phyloP scores from a whole-genome alignment of 1,140 invertebrate species.

The Laodelphax striatellus region DNA sequence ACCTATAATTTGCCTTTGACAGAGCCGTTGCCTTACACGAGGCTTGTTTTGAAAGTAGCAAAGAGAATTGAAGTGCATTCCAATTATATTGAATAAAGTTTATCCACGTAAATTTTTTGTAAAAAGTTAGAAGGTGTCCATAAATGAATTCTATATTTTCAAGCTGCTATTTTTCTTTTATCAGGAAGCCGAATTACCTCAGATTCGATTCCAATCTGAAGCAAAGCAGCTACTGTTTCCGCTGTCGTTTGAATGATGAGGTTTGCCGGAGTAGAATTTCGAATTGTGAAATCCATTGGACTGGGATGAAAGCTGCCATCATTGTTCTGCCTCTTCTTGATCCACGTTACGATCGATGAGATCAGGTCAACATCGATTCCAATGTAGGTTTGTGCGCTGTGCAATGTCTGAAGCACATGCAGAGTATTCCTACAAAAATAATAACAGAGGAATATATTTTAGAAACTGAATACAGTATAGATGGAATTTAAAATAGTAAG shows the following conservation, averaged over 20 bases:
- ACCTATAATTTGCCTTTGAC: too few relatives aligned
- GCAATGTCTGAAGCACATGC: constrained; percentile 41
- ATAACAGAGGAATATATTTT: background rate
- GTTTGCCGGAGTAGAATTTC: constrained; percentile 29
- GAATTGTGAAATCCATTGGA: constrained; percentile 35
- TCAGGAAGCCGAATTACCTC: constrained; percentile 28
- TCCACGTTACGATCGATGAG: constrained; percentile 42
- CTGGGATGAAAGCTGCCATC: constrained; percentile 45
- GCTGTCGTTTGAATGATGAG: constrained; percentile 43
- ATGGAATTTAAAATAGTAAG: background rate
- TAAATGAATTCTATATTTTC: too few relatives aligned
- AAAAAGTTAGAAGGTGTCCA: too few relatives aligned
- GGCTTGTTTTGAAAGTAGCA: too few relatives aligned
- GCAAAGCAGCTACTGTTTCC: constrained; percentile 41
- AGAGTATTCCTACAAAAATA: constrained; percentile 34
- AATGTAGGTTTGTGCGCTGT: constrained; percentile 42
- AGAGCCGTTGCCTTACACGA: too few relatives aligned
- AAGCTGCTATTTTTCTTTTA: too few relatives aligned
- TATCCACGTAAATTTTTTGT: too few relatives aligned
- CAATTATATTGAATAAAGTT: too few relatives aligned
- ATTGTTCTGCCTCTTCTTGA: constrained; percentile 41
- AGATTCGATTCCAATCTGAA: constrained; percentile 45
- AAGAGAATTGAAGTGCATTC: too few relatives aligned
- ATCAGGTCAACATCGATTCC: constrained; percentile 44
- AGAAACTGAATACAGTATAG: too few relatives aligned